These are phyloP conservation scores for Pantherophis vulpinus DNA, from an alignment of 2,797 vertebrate genomes.

Conservation along the genomic window DNA sequence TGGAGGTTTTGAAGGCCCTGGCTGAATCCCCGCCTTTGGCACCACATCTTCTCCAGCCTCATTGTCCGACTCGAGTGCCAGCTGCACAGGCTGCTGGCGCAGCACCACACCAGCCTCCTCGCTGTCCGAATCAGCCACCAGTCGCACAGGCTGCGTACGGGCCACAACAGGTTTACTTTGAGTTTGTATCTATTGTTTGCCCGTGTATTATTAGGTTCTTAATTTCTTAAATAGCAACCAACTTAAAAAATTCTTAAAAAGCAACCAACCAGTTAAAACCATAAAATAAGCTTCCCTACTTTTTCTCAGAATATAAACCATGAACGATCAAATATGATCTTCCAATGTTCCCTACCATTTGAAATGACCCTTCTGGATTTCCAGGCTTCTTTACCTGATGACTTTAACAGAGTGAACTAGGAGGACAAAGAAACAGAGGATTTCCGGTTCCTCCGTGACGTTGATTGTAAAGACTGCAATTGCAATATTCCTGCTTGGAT, in stretches of 20 bases:
- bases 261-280: neutral
- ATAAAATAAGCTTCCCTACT: neutral
- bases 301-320: constrained; percentile 44
- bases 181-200: too few species aligned
- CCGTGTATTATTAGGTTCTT: too few species aligned
- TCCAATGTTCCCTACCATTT: neutral
- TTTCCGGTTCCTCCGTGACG: constrained; percentile 67
- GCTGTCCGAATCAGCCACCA: too few species aligned
- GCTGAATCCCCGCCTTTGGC: too few species aligned
- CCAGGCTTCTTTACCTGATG: constrained; percentile 55
- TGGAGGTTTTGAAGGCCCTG: too few species aligned
- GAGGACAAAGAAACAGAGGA: constrained; percentile 67
- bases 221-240: too few species aligned
- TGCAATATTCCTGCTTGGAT: constrained; percentile 51
- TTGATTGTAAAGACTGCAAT: constrained; percentile 57
- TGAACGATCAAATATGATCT: neutral
- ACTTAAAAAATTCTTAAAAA: neutral
- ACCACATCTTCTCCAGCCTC: too few species aligned
- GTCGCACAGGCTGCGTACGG: too few species aligned
- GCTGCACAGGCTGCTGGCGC: too few species aligned
- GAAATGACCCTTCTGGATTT: constrained; percentile 30
- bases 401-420: constrained; percentile 50
- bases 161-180: too few species aligned
- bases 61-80: too few species aligned
- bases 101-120: too few species aligned